phyloP scores from a whole-genome alignment of 1,140 invertebrate species.

The Helicoverpa armigera region DNA sequence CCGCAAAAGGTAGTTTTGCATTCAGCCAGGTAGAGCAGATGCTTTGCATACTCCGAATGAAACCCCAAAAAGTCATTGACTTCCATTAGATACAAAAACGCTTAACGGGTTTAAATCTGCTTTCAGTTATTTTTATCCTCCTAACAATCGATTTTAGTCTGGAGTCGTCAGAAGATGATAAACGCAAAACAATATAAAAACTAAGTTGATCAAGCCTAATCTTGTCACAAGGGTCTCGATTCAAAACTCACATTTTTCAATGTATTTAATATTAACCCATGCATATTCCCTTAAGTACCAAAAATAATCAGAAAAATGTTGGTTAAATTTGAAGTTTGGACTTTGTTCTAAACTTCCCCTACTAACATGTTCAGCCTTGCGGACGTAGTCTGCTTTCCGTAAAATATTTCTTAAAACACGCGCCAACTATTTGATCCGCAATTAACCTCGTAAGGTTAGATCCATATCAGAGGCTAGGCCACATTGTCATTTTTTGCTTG shows the following conservation, averaged over 20 bases:
- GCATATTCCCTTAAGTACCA: no score
- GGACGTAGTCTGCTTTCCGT: background rate
- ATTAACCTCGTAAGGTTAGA: constrained; percentile 25
- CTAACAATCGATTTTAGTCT: background rate
- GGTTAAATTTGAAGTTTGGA: no score
- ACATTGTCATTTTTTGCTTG: background rate
- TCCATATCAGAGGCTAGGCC: background rate
- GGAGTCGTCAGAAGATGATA: no score
- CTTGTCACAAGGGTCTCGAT: no score
- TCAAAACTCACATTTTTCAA: no score
- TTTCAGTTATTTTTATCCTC: background rate
- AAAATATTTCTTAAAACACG: background rate
- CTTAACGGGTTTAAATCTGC: constrained; percentile 6
- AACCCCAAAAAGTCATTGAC: constrained; percentile 37
- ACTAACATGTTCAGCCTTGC: no score
- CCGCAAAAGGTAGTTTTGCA: constrained; percentile 26
- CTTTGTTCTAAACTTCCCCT: no score
- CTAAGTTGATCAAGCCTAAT: no score
- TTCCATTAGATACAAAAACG: constrained; percentile 14
- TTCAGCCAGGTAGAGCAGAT: constrained; percentile 22
- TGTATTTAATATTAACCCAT: no score
- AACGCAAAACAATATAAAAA: no score
- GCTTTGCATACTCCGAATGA: constrained; percentile 15
- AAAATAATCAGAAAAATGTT: no score
- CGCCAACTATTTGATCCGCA: background rate